phyloP scores from a whole-genome alignment of 2,888 invertebrate genomes.

The Sphinx pinastri region DNA sequence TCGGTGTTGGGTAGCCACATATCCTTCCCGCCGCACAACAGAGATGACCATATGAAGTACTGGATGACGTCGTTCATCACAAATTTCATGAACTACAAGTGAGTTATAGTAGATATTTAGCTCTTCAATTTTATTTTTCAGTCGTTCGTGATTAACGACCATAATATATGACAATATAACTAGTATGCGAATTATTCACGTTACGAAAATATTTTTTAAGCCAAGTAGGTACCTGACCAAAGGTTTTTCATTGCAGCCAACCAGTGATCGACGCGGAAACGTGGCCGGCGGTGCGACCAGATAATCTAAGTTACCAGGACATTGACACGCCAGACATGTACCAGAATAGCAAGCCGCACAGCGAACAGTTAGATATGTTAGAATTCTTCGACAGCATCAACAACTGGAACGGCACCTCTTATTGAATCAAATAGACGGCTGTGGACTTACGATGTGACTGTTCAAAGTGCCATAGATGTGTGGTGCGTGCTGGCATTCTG shows the following conservation, averaged over 20 bases:
- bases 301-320: slow-evolving; percentile 48
- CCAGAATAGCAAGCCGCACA: slow-evolving; percentile 40
- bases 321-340: slow-evolving; percentile 46
- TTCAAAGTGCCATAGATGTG: neutral
- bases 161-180: too few species aligned
- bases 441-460: neutral
- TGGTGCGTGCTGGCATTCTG: neutral
- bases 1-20: slow-evolving; percentile 45
- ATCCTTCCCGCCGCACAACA: slow-evolving; percentile 38
- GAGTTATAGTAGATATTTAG: slow-evolving; percentile 31
- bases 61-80: slow-evolving; percentile 61
- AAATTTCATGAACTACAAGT: slow-evolving; percentile 66
- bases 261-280: slow-evolving; percentile 45
- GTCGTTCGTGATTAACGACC: too few species aligned
- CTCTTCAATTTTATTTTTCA: neutral
- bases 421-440: slow-evolving; percentile 11
- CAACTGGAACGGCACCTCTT: slow-evolving; percentile 2
- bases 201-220: neutral
- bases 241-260: slow-evolving; percentile 48
- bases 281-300: slow-evolving; percentile 52
- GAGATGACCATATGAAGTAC: slow-evolving; percentile 55
- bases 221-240: neutral
- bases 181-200: neutral
- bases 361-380: slow-evolving; percentile 47
- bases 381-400: slow-evolving; percentile 54